Evolutionary conservation across 2,113 vertebrate species (phyloP).

Genomic region (Limanda limanda): DNA sequence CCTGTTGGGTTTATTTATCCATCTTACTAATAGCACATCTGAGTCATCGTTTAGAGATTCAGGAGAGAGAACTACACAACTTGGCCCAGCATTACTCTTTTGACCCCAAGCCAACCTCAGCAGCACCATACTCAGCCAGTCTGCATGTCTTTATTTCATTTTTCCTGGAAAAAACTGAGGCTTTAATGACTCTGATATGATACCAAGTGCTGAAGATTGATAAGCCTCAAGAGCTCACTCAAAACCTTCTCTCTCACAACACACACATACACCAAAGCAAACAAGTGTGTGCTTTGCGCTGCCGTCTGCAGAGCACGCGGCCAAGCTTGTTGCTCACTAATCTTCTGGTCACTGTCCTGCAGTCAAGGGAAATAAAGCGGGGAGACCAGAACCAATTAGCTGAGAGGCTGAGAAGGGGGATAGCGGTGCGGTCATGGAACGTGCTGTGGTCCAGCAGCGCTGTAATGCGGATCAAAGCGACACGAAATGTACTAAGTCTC

Average conservation of each 20-base stretch:
- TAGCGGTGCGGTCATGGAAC: constrained; percentile 3
- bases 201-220: constrained; percentile 50
- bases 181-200: constrained; percentile 54
- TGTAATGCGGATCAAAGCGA: constrained; percentile 54
- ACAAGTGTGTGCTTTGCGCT: neutral
- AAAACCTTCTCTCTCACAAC: neutral
- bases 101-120: constrained; percentile 22
- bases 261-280: constrained; percentile 13
- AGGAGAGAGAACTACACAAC: constrained; percentile 9
- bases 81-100: constrained; percentile 13
- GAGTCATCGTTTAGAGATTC: constrained; percentile 29
- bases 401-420: constrained; percentile 6
- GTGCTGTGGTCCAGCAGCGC: constrained; percentile 29
- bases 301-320: constrained; percentile 16
- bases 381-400: constrained; percentile 48
- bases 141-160: constrained; percentile 13
- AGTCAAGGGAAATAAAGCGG: constrained; percentile 43
- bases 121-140: constrained; percentile 10
- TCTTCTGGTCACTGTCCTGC: constrained; percentile 51
- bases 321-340: constrained; percentile 21
- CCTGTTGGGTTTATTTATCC: constrained; percentile 37
- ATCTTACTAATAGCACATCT: constrained; percentile 28
- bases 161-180: constrained; percentile 41
- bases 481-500: constrained; percentile 30
- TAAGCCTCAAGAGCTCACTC: constrained; percentile 53